These are phyloP conservation scores for Vollenhovia emeryi DNA, from an alignment of 1,140 invertebrate species.

Conservation along the genomic window DNA sequence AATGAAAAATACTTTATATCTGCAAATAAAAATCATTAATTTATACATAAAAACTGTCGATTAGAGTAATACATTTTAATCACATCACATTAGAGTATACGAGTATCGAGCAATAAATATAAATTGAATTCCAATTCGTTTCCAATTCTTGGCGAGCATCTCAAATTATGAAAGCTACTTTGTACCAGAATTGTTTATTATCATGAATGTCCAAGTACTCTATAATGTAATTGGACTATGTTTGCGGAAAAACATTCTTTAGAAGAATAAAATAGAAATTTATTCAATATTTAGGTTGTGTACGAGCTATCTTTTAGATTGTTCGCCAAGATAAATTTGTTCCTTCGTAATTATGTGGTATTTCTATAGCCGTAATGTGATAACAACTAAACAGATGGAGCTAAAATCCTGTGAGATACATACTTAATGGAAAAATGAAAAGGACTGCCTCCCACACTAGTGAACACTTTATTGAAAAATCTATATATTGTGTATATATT, in stretches of 20 bases:
- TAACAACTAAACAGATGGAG: not conserved
- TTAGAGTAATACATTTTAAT: not conserved
- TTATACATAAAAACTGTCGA: not conserved
- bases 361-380: not conserved
- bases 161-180: not conserved
- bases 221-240: not conserved
- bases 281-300: not conserved
- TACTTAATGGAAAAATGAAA: not conserved
- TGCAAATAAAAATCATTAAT: slow-evolving; percentile 14
- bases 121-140: slow-evolving; percentile 3
- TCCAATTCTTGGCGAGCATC: not conserved
- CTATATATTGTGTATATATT: too few species aligned
- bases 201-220: not conserved
- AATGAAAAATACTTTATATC: slow-evolving; percentile 21
- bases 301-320: not conserved
- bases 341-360: not conserved
- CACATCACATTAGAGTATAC: not conserved
- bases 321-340: not conserved
- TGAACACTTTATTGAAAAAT: slow-evolving; percentile 12
- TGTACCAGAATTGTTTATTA: not conserved
- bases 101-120: not conserved
- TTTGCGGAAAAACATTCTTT: not conserved
- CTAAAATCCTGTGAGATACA: not conserved
- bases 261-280: not conserved
- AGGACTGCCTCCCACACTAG: not conserved